These are phyloP conservation scores for Pangasius mekongensis DNA, from an alignment of 2,797 vertebrate genomes.

Conservation along the genomic window DNA sequence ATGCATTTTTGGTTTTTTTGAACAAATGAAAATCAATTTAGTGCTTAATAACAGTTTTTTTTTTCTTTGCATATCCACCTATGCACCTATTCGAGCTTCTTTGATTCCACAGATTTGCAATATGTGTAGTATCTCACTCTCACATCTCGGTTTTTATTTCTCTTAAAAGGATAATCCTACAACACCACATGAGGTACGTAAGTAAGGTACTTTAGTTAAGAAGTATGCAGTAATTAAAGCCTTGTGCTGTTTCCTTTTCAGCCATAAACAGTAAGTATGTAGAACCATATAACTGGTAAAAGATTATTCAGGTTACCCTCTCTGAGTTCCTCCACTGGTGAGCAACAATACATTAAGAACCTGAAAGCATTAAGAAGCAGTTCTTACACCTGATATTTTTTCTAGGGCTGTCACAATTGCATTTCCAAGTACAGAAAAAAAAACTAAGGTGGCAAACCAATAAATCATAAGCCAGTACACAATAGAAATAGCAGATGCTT, in stretches of 20 bases:
- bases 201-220: neutral
- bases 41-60: neutral
- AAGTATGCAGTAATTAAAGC: neutral
- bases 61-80: neutral
- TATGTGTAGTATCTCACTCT: neutral
- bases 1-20: too few relatives aligned
- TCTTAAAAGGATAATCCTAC: neutral
- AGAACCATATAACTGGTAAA: neutral
- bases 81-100: neutral
- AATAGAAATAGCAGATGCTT: conserved; percentile 13
- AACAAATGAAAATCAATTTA: neutral
- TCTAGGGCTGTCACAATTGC: neutral
- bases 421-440: neutral
- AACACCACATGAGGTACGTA: neutral
- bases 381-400: too few relatives aligned
- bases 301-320: neutral
- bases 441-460: neutral
- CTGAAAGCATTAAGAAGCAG: neutral
- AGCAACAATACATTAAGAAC: neutral
- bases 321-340: neutral
- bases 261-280: neutral
- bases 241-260: neutral
- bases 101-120: neutral
- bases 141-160: neutral
- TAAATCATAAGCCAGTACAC: neutral